These are phyloP conservation scores for Deilephila elpenor DNA, from an alignment of 2,888 invertebrate genomes.

Conservation along the genomic window DNA sequence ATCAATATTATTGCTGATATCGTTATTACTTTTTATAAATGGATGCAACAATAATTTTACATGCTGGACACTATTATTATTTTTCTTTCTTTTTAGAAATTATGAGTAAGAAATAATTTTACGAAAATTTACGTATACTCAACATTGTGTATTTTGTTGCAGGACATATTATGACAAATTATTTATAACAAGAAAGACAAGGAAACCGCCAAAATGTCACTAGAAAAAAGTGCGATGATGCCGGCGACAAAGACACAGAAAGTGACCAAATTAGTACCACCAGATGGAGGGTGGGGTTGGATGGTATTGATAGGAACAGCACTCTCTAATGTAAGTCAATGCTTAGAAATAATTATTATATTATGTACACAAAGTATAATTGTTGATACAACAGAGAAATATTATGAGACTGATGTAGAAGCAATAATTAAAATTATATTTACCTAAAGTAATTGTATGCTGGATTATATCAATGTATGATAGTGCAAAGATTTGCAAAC, in stretches of 20 bases:
- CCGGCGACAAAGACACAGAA: conserved; percentile 58
- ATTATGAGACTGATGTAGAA: no score
- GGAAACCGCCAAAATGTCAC: conserved; percentile 50
- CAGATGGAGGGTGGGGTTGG: conserved; percentile 92
- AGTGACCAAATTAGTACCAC: conserved; percentile 76
- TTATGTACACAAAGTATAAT: neutral
- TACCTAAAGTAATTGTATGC: no score
- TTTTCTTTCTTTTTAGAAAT: neutral
- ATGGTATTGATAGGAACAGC: conserved; percentile 87
- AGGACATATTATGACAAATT: conserved; percentile 41
- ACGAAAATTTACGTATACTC: neutral
- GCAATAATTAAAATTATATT: no score
- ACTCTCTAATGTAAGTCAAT: conserved; percentile 86
- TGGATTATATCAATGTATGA: no score
- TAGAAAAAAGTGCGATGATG: conserved; percentile 59
- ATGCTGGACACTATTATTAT: no score
- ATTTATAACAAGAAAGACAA: conserved; percentile 35
- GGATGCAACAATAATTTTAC: no score
- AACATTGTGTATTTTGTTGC: conserved; percentile 33
- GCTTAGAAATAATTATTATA: conserved; percentile 11
- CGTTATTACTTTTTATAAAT: no score
- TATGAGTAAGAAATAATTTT: neutral
- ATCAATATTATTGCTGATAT: no score
- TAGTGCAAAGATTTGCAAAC: no score
- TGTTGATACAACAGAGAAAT: neutral